Percentiles rank a stretch among this genome's conserved stretches.
Evolutionary conservation across 2,113 vertebrate genomes (phyloP).

Genomic region (Menidia beryllina): DNA sequence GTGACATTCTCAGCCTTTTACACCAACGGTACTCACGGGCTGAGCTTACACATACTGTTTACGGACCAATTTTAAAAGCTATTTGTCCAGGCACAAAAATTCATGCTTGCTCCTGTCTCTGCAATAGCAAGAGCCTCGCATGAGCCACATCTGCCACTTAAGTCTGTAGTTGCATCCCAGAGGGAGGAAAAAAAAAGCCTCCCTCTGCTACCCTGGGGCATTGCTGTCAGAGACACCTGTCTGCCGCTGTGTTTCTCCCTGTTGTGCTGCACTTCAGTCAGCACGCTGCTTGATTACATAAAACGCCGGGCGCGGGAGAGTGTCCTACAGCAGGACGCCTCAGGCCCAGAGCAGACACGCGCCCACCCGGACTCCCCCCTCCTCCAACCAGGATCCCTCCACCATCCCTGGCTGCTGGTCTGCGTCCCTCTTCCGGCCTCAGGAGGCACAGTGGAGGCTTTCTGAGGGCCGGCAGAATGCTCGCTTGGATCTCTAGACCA

Average conservation of each 20-base stretch:
- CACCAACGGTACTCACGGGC: background rate
- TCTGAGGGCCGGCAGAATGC: constrained; percentile 14
- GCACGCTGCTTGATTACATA: constrained; percentile 63
- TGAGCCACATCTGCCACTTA: constrained; percentile 24
- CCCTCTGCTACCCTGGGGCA: constrained; percentile 40
- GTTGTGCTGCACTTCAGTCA: constrained; percentile 62
- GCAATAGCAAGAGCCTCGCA: background rate
- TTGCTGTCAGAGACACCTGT: constrained; percentile 73
- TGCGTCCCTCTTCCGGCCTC: constrained; percentile 40
- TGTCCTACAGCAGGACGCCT: constrained; percentile 67
- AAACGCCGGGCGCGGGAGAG: constrained; percentile 54
- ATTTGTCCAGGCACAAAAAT: background rate
- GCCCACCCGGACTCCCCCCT: constrained; percentile 40
- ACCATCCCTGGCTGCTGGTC: constrained; percentile 60
- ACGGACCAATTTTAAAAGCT: background rate
- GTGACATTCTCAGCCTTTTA: background rate
- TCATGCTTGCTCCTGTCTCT: background rate
- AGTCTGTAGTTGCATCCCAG: constrained; percentile 49
- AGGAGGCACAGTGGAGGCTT: constrained; percentile 21
- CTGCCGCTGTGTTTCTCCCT: constrained; percentile 62
- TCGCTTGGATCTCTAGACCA: constrained; percentile 22
- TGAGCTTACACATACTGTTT: background rate
- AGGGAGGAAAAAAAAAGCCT: constrained; percentile 45
- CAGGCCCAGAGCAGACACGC: constrained; percentile 52
- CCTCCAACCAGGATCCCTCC: constrained; percentile 52